These are phyloP conservation scores for Cremastobaeus sp. DNA, from an alignment of 2,888 invertebrate genomes.

Conservation along the genomic window DNA sequence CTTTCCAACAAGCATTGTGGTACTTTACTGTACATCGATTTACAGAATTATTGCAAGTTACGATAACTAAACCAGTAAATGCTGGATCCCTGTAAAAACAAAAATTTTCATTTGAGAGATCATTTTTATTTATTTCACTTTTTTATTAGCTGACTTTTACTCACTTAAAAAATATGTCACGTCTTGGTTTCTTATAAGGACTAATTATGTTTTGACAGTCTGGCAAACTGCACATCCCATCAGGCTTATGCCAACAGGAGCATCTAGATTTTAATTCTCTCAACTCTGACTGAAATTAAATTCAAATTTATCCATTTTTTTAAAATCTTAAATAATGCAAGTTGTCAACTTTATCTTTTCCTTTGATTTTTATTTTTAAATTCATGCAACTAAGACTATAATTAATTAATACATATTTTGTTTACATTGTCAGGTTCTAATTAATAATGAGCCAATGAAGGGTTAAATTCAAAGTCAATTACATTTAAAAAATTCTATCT, in stretches of 20 bases:
- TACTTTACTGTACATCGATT: slow-evolving; percentile 65
- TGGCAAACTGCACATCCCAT: slow-evolving; percentile 65
- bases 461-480: no score
- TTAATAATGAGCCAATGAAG: not conserved
- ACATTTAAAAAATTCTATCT: no score
- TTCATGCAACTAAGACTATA: not conserved
- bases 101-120: no score
- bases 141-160: not conserved
- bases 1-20: slow-evolving; percentile 70
- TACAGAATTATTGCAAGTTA: slow-evolving; percentile 65
- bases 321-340: not conserved
- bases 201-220: slow-evolving; percentile 63
- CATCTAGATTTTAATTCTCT: slow-evolving; percentile 62
- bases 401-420: slow-evolving; percentile 54
- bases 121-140: not conserved
- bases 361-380: slow-evolving; percentile 3
- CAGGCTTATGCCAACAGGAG: slow-evolving; percentile 65
- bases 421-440: slow-evolving; percentile 1
- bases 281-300: slow-evolving; percentile 56
- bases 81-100: slow-evolving; percentile 69
- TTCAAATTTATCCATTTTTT: not conserved
- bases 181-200: slow-evolving; percentile 59
- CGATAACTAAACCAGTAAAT: slow-evolving; percentile 67
- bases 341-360: not conserved
- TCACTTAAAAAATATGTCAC: slow-evolving; percentile 68